A percentile compares a stretch with the other conserved stretches of the same genome.
Conservation (phyloP, 2,797 vertebrate species). For the Hemitrygon akajei region DNA sequence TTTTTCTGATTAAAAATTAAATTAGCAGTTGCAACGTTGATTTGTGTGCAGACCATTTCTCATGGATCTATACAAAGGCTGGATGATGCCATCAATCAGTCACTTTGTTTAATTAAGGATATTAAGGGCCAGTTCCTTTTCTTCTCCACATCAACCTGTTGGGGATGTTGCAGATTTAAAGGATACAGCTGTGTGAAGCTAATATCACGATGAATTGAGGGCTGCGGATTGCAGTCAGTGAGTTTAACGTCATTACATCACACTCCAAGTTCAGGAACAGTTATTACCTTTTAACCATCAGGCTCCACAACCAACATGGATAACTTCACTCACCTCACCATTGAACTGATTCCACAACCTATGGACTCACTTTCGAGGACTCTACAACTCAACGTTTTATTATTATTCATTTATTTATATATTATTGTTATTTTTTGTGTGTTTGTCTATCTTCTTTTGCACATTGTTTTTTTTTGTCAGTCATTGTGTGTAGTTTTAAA, state of each 20-base stretch:
- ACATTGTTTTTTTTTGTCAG: no score
- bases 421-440: no score
- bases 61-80: neutral
- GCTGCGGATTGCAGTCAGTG: neutral
- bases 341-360: no score
- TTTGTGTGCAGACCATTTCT: neutral
- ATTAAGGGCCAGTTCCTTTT: conserved; percentile 2
- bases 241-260: neutral
- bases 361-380: no score
- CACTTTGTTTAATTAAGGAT: conserved; percentile 31
- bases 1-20: conserved; percentile 24
- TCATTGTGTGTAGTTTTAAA: no score
- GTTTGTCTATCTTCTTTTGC: no score
- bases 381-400: no score
- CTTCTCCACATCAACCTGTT: conserved; percentile 6
- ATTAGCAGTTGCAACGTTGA: conserved; percentile 8
- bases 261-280: neutral
- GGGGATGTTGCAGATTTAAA: neutral
- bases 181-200: neutral
- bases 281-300: no score
- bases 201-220: neutral
- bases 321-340: no score
- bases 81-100: conserved; percentile 23
- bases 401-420: no score
- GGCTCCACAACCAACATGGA: no score